phyloP scores from a whole-genome alignment of 2,888 invertebrate genomes.

The Carabus problematicus region DNA sequence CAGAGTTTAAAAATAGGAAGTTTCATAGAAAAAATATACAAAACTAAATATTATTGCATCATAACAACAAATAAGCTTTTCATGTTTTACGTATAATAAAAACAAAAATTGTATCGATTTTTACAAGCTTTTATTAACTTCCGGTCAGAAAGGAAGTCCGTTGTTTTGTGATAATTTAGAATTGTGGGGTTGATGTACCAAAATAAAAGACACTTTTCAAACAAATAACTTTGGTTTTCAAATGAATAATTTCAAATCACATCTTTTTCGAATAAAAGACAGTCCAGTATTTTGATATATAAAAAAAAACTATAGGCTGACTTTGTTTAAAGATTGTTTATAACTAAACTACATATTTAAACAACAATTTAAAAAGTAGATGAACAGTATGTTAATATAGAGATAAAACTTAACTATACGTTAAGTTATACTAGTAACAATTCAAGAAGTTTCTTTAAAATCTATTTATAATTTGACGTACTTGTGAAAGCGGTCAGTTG shows the following conservation, averaged over 20 bases:
- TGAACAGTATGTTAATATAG: background rate
- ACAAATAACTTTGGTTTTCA: no score
- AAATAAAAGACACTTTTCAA: no score
- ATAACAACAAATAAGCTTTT: background rate
- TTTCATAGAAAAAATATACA: background rate
- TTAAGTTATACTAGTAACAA: background rate
- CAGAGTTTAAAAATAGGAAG: background rate
- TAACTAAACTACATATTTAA: background rate
- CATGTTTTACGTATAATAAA: background rate
- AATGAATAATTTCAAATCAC: no score
- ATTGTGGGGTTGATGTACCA: no score
- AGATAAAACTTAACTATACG: background rate
- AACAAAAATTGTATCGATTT: background rate
- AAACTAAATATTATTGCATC: background rate
- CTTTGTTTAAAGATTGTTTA: no score
- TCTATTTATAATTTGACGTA: constrained; percentile 56
- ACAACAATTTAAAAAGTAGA: background rate
- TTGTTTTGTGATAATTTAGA: no score
- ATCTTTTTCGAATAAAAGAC: no score
- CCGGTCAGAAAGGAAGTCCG: no score
- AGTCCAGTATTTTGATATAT: no score
- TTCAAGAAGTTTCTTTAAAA: background rate
- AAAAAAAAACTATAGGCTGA: no score
- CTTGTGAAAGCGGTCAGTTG: constrained; percentile 70
- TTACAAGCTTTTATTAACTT: no score